Base-by-base conservation (phyloP, 64 coral and sea anemone genomes). In the Acropora tenuis region DNA sequence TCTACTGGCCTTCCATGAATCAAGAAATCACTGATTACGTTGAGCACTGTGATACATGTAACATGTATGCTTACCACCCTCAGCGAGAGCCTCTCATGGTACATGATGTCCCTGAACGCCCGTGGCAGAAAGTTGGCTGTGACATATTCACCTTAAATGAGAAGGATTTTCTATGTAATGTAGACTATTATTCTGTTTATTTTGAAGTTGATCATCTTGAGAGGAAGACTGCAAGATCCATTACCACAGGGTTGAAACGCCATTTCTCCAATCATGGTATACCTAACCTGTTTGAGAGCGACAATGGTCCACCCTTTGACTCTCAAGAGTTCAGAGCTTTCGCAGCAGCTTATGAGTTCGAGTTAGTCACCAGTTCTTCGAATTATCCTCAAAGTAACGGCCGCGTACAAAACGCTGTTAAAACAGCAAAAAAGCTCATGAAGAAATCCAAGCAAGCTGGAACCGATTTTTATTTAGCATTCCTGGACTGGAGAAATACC, bases 181-280 rank as follows among this genome's bases (percentile, higher is more conserved):
- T 87, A 43, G 84, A 87, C 41, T 20, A 50, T 69, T 69, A 69
- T 69, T 50, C 84, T 87, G 9, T 3, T 55, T 55, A 55, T 9
- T 55, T 55, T 55, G 50, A 55, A 8, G 9, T 55, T 55, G 50
- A 20, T 15, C n/a, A 18, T 69, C 12, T 69, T 7, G 84, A 87
- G 47, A 87, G 71, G 41, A 73, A 87, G 71, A 73, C 65, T 48
- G 84, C 84, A 42, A 83, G 18, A 74, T 10, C 9, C 30, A 74
- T 87, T 48, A 87, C 75, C 41, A 87, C 65, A 41, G 50, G 71
- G 66, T 73, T 83, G 65, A 87, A 87, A 73, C 41, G 84, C 60
- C 84, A 87, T 73, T 87, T 87, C 48, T 45, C 84, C 84, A 74
- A 74, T 87, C 84, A 87, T 75, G 84, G 80, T 30, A 73, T 87